Percentiles rank a stretch among this genome's conserved stretches.
Conservation (phyloP, 2,888 invertebrate species). For the Punctoribates punctum region DNA sequence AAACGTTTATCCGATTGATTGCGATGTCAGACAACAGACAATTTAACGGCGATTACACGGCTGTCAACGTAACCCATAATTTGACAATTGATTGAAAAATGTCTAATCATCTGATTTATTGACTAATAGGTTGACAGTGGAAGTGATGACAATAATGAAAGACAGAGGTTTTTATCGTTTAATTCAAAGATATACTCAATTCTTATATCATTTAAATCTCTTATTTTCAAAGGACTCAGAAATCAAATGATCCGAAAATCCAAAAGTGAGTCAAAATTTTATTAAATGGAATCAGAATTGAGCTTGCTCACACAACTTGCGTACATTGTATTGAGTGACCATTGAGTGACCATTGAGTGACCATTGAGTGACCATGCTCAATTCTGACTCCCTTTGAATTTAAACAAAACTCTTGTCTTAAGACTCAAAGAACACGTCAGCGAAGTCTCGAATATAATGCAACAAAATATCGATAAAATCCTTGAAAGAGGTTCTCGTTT, state of each 20-base stretch:
- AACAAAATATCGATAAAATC: slow-evolving; percentile 46
- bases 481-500: slow-evolving; percentile 44
- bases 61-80: slow-evolving; percentile 30
- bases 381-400: no score
- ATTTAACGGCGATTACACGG: slow-evolving; percentile 28
- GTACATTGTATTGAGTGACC: slow-evolving; percentile 15
- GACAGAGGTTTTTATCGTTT: background rate
- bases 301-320: no score
- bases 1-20: background rate
- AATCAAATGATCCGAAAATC: slow-evolving; percentile 36
- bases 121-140: slow-evolving; percentile 7
- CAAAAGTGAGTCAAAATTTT: slow-evolving; percentile 36
- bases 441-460: slow-evolving; percentile 45
- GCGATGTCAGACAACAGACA: slow-evolving; percentile 15
- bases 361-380: no score
- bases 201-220: no score
- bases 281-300: no score
- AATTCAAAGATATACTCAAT: background rate
- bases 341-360: slow-evolving; percentile 8
- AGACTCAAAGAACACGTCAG: slow-evolving; percentile 42
- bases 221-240: background rate
- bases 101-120: slow-evolving; percentile 21
- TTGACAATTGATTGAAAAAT: background rate
- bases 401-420: background rate
- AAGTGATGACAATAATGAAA: background rate